Percentiles rank a stretch among this genome's conserved stretches.
Evolutionary conservation across 2,888 invertebrate species (phyloP).

Genomic region (Gastrophysa polygoni): DNA sequence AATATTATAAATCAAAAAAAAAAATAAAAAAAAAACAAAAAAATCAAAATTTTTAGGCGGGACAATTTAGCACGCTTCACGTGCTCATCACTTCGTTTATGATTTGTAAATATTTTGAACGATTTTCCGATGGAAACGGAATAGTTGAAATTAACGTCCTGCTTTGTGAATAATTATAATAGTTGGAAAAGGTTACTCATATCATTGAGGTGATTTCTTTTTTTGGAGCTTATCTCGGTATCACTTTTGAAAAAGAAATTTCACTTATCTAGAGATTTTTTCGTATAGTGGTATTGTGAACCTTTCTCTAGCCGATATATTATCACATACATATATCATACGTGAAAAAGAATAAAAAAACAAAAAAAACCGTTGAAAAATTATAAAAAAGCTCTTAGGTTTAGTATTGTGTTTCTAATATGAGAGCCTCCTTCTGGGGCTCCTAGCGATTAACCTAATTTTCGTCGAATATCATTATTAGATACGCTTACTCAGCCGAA

Average conservation of each 20-base stretch:
- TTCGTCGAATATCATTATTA: slow-evolving; percentile 19
- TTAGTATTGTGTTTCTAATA: slow-evolving; percentile 39
- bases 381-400: slow-evolving; percentile 37
- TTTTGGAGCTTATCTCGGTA: no score
- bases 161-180: slow-evolving; percentile 8
- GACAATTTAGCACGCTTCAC: no score
- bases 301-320: slow-evolving; percentile 27
- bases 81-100: not conserved
- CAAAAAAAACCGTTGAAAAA: no score
- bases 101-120: slow-evolving; percentile 5
- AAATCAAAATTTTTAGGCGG: no score
- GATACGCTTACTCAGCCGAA: slow-evolving; percentile 2
- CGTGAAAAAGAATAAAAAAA: slow-evolving; percentile 34
- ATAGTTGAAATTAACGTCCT: slow-evolving; percentile 1
- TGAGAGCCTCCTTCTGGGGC: slow-evolving; percentile 26
- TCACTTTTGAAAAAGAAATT: slow-evolving; percentile 20
- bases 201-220: slow-evolving; percentile 13
- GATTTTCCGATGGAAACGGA: not conserved
- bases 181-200: slow-evolving; percentile 12
- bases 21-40: no score
- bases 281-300: slow-evolving; percentile 18
- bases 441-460: slow-evolving; percentile 24
- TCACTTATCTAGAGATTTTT: no score
- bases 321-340: slow-evolving; percentile 22
- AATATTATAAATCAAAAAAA: no score